A percentile compares a stretch with the other conserved stretches of the same genome.
Evolutionary conservation across 2,888 invertebrate genomes (phyloP).

Genomic region (Hypolimnas misippus): DNA sequence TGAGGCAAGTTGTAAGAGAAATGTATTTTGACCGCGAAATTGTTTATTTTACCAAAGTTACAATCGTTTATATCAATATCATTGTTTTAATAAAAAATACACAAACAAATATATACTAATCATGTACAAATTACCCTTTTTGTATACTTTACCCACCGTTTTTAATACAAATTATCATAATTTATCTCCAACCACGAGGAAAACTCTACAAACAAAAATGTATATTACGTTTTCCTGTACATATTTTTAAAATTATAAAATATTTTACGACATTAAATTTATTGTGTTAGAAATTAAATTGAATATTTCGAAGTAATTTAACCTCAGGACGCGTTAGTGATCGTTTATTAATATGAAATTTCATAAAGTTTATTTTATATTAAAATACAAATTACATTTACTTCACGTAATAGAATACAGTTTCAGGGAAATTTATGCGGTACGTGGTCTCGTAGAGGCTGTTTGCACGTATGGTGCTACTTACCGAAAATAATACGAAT

Average conservation of each 20-base stretch:
- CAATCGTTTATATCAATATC: not conserved
- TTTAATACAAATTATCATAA: too few species aligned
- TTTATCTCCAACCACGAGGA: too few species aligned
- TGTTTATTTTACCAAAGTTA: conserved; percentile 12
- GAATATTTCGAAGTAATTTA: too few species aligned
- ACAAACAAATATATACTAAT: not conserved
- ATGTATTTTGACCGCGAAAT: conserved; percentile 48
- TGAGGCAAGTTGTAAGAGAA: conserved; percentile 34
- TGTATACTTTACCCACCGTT: too few species aligned
- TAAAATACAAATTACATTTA: conserved; percentile 18
- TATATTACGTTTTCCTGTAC: too few species aligned
- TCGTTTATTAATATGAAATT: too few species aligned
- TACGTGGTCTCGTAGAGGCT: conserved; percentile 22
- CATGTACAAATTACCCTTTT: not conserved
- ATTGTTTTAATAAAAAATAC: not conserved
- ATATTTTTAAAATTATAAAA: too few species aligned
- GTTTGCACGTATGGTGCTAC: conserved; percentile 22
- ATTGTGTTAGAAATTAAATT: too few species aligned
- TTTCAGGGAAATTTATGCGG: conserved; percentile 15
- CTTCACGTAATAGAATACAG: conserved; percentile 22
- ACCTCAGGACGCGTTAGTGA: not conserved
- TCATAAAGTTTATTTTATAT: conserved; percentile 3
- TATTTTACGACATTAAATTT: too few species aligned
- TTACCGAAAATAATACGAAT: conserved; percentile 27
- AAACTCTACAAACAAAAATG: too few species aligned